These are phyloP conservation scores for Dasypogon diadema DNA, from an alignment of 2,888 invertebrate genomes.

Conservation along the genomic window DNA sequence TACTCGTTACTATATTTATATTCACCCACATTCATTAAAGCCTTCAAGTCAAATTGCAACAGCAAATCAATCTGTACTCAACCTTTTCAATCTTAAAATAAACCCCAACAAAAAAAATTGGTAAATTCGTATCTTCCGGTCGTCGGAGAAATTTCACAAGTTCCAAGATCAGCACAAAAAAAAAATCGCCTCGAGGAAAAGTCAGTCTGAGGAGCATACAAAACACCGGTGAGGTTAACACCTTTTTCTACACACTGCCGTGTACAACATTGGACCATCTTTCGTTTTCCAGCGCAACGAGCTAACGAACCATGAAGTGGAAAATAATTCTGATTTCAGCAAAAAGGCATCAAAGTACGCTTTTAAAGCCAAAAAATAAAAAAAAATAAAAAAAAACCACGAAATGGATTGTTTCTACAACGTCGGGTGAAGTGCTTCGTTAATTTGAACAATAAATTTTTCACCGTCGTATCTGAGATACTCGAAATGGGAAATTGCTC, in stretches of 20 bases:
- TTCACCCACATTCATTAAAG: too few species aligned
- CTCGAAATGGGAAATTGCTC: conserved; percentile 3
- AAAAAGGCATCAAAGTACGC: conserved; percentile 2
- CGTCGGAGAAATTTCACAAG: not conserved
- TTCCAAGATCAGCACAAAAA: not conserved
- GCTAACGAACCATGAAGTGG: conserved; percentile 36
- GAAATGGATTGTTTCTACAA: not conserved
- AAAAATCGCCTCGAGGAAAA: not conserved
- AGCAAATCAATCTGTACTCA: too few species aligned
- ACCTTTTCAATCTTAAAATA: too few species aligned
- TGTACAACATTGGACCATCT: not conserved
- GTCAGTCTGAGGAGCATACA: not conserved
- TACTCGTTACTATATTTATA: too few species aligned
- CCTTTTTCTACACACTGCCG: not conserved
- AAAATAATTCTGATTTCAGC: conserved; percentile 39
- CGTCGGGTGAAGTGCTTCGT: not conserved
- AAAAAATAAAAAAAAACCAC: not conserved
- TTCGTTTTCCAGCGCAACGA: conserved; percentile 5
- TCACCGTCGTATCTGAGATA: not conserved
- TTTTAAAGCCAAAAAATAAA: conserved; percentile 4
- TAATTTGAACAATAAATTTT: conserved; percentile 29
- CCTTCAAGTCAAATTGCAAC: too few species aligned
- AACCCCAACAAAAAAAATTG: too few species aligned
- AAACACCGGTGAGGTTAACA: conserved; percentile 15
- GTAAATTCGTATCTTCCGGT: too few species aligned